Conservation (phyloP, 2,888 invertebrate species). For the Ochropacha duplaris region DNA sequence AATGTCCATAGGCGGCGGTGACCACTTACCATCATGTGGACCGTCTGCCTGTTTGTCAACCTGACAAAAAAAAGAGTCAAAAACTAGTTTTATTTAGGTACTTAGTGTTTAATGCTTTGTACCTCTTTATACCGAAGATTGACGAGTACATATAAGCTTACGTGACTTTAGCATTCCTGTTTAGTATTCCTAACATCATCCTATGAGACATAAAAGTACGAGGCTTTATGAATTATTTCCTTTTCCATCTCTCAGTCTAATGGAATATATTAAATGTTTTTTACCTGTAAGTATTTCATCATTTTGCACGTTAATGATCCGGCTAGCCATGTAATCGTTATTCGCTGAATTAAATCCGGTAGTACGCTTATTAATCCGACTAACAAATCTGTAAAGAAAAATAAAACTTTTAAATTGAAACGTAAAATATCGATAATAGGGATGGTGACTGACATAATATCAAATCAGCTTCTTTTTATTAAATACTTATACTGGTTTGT, state of each 20-base stretch:
- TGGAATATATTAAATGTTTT: background rate
- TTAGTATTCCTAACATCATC: constrained; percentile 3
- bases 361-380: constrained; percentile 95
- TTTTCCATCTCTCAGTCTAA: background rate
- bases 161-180: background rate
- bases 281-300: constrained; percentile 91
- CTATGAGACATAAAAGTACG: background rate
- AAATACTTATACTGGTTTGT: no score
- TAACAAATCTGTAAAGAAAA: constrained; percentile 86
- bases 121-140: background rate
- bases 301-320: constrained; percentile 94
- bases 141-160: background rate
- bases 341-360: constrained; percentile 94
- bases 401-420: no score
- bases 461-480: no score
- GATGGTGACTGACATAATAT: no score
- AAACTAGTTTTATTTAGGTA: no score
- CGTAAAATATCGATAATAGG: no score
- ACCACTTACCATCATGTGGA: no score
- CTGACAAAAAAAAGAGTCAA: no score
- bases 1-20: no score
- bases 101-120: no score
- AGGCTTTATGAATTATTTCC: background rate
- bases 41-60: no score
- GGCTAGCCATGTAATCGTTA: constrained; percentile 94